phyloP scores from a whole-genome alignment of 2,797 vertebrate species.

The Moxostoma hubbsi region DNA sequence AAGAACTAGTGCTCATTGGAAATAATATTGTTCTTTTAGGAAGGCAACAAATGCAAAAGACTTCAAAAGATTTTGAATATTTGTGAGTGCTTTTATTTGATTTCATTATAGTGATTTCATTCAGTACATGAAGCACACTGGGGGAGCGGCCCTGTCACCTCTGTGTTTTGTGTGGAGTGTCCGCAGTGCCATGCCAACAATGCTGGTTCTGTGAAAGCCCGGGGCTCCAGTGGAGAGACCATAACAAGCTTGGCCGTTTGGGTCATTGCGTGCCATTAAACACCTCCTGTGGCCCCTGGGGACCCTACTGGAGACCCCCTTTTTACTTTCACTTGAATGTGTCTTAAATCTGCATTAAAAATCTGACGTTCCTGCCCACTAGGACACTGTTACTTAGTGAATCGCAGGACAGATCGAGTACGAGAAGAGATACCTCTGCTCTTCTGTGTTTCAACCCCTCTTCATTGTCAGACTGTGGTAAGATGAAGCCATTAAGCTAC shows the following conservation, averaged over 20 bases:
- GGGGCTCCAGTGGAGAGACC: slow-evolving; percentile 89
- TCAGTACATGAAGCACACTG: slow-evolving; percentile 81
- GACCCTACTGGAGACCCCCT: slow-evolving; percentile 83
- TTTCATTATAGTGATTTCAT: slow-evolving; percentile 72
- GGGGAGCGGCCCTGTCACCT: slow-evolving; percentile 76
- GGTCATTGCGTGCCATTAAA: slow-evolving; percentile 84
- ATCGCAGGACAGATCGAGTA: slow-evolving; percentile 79
- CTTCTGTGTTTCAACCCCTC: slow-evolving; percentile 64
- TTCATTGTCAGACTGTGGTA: slow-evolving; percentile 80
- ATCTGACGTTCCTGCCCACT: slow-evolving; percentile 79
- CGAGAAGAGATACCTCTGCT: slow-evolving; percentile 75
- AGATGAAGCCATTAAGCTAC: slow-evolving; percentile 76
- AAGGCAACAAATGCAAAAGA: slow-evolving; percentile 6
- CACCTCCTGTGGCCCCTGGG: slow-evolving; percentile 83
- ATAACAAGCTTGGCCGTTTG: slow-evolving; percentile 90
- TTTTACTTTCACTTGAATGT: slow-evolving; percentile 84
- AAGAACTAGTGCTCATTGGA: background rate
- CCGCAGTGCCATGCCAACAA: slow-evolving; percentile 89
- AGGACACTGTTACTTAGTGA: slow-evolving; percentile 76
- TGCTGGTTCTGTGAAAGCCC: slow-evolving; percentile 93
- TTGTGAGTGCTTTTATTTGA: slow-evolving; percentile 59
- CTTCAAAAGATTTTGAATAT: slow-evolving; percentile 34
- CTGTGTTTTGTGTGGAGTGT: slow-evolving; percentile 84
- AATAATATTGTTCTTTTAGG: background rate
- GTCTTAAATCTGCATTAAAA: slow-evolving; percentile 86